Evolutionary conservation across 2,797 vertebrate species (phyloP).

Genomic region (Miichthys miiuy): DNA sequence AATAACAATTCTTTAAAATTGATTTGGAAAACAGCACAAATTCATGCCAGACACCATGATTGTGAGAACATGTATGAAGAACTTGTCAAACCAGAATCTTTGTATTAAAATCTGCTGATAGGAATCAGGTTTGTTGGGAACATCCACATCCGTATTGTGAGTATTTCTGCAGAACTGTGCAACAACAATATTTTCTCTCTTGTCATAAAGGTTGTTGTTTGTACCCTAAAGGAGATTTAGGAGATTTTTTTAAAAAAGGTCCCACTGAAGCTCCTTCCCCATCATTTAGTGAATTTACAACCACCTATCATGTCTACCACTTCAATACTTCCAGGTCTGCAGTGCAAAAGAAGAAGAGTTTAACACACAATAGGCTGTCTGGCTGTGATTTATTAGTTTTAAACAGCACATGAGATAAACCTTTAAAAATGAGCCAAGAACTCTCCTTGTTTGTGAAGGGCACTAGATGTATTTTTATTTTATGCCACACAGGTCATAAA

Average conservation of each 20-base stretch:
- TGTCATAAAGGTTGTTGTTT: not conserved
- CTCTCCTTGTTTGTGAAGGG: not conserved
- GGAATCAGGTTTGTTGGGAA: not conserved
- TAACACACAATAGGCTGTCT: not conserved
- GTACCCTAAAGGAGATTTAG: not conserved
- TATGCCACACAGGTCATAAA: not conserved
- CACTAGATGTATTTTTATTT: not conserved
- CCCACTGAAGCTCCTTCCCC: not conserved
- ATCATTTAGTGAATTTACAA: not conserved
- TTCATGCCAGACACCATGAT: not conserved
- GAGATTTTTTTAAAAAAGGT: not conserved
- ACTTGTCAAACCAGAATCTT: not conserved
- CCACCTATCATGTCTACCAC: not conserved
- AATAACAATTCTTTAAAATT: not conserved
- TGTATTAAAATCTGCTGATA: slow-evolving; percentile 2
- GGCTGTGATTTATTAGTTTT: not conserved
- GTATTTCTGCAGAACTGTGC: not conserved
- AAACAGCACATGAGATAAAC: not conserved
- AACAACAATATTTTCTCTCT: not conserved
- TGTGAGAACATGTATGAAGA: not conserved
- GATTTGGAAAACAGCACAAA: not conserved
- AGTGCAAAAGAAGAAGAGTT: not conserved
- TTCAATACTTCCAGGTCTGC: not conserved
- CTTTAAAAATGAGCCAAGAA: no score
- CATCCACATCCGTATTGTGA: not conserved